These are phyloP conservation scores for Deroplatys truncata DNA, from an alignment of 2,888 invertebrate genomes.

Conservation along the genomic window DNA sequence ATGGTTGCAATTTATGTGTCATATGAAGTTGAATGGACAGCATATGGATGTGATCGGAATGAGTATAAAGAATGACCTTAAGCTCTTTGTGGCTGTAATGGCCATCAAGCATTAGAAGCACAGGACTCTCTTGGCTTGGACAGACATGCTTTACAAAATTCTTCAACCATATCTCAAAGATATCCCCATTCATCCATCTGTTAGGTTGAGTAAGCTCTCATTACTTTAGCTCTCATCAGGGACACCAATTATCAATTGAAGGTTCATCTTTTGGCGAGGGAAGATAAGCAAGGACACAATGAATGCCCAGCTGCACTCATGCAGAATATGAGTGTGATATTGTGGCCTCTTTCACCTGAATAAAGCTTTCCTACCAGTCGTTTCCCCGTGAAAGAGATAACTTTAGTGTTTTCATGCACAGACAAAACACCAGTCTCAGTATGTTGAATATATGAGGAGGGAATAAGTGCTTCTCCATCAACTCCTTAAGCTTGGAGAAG, in stretches of 20 bases:
- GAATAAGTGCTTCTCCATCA: neutral
- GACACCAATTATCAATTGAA: too few species aligned
- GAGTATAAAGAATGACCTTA: too few species aligned
- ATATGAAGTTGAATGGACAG: slow-evolving; percentile 35
- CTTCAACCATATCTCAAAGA: slow-evolving; percentile 12
- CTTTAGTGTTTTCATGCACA: slow-evolving; percentile 20
- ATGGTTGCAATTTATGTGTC: slow-evolving; percentile 34
- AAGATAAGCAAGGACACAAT: too few species aligned
- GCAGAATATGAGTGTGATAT: too few species aligned
- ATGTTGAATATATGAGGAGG: neutral
- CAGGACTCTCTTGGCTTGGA: too few species aligned
- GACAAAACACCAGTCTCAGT: too few species aligned
- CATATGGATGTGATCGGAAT: slow-evolving; percentile 30
- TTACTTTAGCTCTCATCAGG: too few species aligned
- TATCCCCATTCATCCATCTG: slow-evolving; percentile 9
- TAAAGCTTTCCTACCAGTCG: neutral
- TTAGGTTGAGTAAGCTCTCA: too few species aligned
- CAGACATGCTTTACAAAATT: too few species aligned
- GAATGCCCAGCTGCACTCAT: neutral
- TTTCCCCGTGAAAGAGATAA: slow-evolving; percentile 18
- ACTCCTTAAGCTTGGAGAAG: neutral
- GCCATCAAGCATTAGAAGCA: too few species aligned
- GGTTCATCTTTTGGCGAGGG: too few species aligned
- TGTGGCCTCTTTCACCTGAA: neutral
- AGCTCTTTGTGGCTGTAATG: too few species aligned